These are phyloP conservation scores for Archips crataeganus DNA, from an alignment of 2,888 invertebrate species.

Conservation along the genomic window DNA sequence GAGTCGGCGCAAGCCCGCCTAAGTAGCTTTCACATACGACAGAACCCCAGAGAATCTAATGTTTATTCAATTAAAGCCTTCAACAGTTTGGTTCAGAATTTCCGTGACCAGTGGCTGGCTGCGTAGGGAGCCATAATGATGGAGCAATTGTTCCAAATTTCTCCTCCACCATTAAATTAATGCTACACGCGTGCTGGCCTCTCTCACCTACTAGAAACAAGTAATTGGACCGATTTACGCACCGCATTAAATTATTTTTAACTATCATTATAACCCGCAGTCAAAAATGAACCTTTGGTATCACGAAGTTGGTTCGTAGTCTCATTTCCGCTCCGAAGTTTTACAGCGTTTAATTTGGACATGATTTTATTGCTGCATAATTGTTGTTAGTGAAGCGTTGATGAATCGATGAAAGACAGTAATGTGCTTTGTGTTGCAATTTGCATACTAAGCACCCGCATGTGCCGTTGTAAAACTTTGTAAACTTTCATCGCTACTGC, in stretches of 20 bases:
- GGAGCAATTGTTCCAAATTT: slow-evolving; percentile 74
- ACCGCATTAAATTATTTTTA: slow-evolving; percentile 65
- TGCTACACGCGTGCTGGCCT: slow-evolving; percentile 64
- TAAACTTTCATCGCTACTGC: not conserved
- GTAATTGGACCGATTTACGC: slow-evolving; percentile 75
- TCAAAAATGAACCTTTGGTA: slow-evolving; percentile 52
- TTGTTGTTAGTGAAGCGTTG: slow-evolving; percentile 64
- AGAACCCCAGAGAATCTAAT: slow-evolving; percentile 6
- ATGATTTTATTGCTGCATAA: slow-evolving; percentile 71
- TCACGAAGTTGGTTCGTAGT: slow-evolving; percentile 47
- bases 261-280: slow-evolving; percentile 52
- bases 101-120: slow-evolving; percentile 24
- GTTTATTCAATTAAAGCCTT: slow-evolving; percentile 38
- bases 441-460: slow-evolving; percentile 64
- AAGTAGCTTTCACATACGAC: too few species aligned
- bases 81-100: slow-evolving; percentile 9
- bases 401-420: slow-evolving; percentile 58
- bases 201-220: slow-evolving; percentile 50
- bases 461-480: slow-evolving; percentile 44
- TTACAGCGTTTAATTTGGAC: slow-evolving; percentile 61
- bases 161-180: slow-evolving; percentile 73
- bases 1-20: too few species aligned
- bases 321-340: slow-evolving; percentile 31
- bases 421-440: slow-evolving; percentile 57
- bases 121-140: slow-evolving; percentile 55